These are phyloP conservation scores for Grammomys surdaster DNA, from an alignment of 2,113 vertebrate species.

Conservation along the genomic window DNA sequence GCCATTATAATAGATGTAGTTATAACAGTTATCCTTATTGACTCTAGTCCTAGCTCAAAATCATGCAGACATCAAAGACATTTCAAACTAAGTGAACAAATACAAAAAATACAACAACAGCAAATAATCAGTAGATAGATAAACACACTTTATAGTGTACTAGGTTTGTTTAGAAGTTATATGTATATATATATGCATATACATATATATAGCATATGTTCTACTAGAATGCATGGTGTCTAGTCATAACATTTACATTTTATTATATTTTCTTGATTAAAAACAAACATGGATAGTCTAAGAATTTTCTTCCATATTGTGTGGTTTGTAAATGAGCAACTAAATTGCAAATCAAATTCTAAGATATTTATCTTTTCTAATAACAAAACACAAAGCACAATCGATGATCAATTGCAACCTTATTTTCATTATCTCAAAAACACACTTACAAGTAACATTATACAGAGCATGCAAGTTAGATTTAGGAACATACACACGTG, in stretches of 20 bases:
- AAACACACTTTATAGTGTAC: not conserved
- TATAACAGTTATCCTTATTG: not conserved
- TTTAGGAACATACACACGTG: not conserved
- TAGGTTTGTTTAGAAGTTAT: not conserved
- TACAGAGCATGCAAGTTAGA: not conserved
- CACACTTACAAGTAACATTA: not conserved
- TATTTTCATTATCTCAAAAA: not conserved
- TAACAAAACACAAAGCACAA: not conserved
- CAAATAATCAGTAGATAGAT: not conserved
- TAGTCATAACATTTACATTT: slow-evolving; percentile 12
- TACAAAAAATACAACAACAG: not conserved
- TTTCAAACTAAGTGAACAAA: not conserved
- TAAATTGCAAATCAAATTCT: slow-evolving; percentile 19
- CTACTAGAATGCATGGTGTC: not conserved
- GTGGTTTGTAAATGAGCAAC: not conserved
- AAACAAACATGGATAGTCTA: not conserved
- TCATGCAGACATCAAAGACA: not conserved
- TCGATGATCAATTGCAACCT: not conserved
- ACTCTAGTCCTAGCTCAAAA: not conserved
- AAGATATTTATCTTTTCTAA: not conserved
- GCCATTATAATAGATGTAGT: not conserved
- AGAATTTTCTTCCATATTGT: not conserved
- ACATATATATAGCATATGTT: not conserved
- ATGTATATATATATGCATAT: not conserved
- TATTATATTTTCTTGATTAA: not conserved